These are phyloP conservation scores for Pterobdella sp. DNA, from an alignment of 2,888 invertebrate species.

Conservation along the genomic window DNA sequence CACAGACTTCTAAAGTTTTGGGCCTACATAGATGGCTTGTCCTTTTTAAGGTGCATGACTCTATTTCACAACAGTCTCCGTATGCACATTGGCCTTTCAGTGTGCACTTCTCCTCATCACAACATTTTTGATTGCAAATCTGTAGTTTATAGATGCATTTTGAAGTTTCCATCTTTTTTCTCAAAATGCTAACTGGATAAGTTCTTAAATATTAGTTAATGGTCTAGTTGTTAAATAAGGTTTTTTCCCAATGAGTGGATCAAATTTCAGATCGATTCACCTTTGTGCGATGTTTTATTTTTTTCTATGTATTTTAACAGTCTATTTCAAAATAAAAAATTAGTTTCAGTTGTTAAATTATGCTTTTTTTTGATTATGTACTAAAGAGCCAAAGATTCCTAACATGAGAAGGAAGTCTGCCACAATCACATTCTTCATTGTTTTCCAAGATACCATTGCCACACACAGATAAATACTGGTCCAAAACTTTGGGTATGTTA, in stretches of 20 bases:
- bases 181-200: too few relatives aligned
- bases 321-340: too few relatives aligned
- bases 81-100: conserved; percentile 18
- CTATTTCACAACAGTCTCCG: conserved; percentile 20
- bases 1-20: conserved; percentile 5
- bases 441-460: conserved; percentile 21
- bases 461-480: conserved; percentile 4
- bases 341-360: too few relatives aligned
- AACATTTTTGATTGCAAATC: conserved; percentile 18
- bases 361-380: neutral
- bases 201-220: too few relatives aligned
- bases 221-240: too few relatives aligned
- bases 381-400: neutral
- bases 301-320: too few relatives aligned
- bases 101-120: conserved; percentile 12
- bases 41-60: neutral
- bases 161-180: too few relatives aligned
- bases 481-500: conserved; percentile 12
- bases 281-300: too few relatives aligned
- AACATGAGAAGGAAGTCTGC: conserved; percentile 19
- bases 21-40: neutral
- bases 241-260: neutral
- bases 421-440: conserved; percentile 26
- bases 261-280: neutral
- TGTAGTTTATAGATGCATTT: too few relatives aligned